Evolutionary conservation across 2,888 invertebrate species (phyloP).

Genomic region (Tinea pellionella): DNA sequence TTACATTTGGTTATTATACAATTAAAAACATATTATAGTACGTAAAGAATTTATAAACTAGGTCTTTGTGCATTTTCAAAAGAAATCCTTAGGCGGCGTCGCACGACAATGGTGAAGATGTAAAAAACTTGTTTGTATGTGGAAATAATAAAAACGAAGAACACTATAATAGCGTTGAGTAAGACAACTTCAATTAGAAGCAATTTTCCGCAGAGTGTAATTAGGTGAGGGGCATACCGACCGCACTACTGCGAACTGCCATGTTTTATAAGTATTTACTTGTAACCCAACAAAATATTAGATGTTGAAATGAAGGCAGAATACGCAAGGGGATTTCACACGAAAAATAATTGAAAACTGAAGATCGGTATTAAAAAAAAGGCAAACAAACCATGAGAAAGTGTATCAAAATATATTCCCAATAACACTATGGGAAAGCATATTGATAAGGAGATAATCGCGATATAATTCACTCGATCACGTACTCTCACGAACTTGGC

Average conservation of each 20-base stretch:
- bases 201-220: slow-evolving; percentile 3
- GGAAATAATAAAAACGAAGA: background rate
- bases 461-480: background rate
- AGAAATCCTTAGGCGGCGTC: background rate
- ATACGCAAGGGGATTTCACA: no score
- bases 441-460: background rate
- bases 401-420: background rate
- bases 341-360: no score
- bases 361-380: background rate
- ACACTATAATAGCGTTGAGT: background rate
- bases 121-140: background rate
- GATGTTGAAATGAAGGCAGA: no score
- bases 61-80: background rate
- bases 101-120: background rate
- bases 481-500: background rate
- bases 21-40: background rate
- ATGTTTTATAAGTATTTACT: background rate
- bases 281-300: background rate
- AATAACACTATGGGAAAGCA: background rate
- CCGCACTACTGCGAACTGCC: background rate
- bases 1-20: background rate
- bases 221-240: slow-evolving; percentile 6
- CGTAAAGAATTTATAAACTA: background rate
- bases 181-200: slow-evolving; percentile 10
- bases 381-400: slow-evolving; percentile 3